A percentile compares a stretch with the other conserved stretches of the same genome.
Evolutionary conservation across 1,140 invertebrate species (phyloP).

Genomic region (Stenopsyche tienmushanensis): DNA sequence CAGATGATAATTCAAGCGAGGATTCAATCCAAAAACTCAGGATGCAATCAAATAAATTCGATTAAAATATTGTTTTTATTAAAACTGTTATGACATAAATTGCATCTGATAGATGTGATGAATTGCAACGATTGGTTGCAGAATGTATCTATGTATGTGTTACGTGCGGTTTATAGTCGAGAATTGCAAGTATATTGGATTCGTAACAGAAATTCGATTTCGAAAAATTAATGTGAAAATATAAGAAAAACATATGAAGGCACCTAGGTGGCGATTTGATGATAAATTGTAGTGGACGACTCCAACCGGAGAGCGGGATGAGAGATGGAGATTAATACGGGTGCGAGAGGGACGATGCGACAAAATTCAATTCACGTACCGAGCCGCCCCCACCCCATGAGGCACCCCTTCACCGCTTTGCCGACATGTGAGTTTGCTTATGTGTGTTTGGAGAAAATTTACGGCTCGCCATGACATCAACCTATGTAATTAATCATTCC

Average conservation of each 20-base stretch:
- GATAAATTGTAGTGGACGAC: conserved; percentile 41
- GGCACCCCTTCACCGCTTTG: background rate
- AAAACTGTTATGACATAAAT: too few species aligned
- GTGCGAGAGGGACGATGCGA: conserved; percentile 12
- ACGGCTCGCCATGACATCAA: conserved; percentile 32
- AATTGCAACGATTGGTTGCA: too few species aligned
- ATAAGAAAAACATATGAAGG: conserved; percentile 33
- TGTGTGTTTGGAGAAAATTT: conserved; percentile 39
- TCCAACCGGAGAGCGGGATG: conserved; percentile 3
- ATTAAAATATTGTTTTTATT: too few species aligned
- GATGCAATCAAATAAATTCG: too few species aligned
- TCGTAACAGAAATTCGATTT: conserved; percentile 32
- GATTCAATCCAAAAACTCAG: too few species aligned
- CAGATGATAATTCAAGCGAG: too few species aligned
- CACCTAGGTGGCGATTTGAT: conserved; percentile 39
- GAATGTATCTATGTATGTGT: too few species aligned
- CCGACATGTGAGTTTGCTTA: conserved; percentile 37
- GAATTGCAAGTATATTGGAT: too few species aligned
- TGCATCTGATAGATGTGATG: too few species aligned
- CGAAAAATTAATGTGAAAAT: conserved; percentile 32
- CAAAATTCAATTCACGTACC: conserved; percentile 42
- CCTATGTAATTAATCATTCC: background rate
- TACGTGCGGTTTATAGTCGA: too few species aligned
- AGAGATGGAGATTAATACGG: background rate
- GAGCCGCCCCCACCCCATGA: conserved; percentile 5